phyloP scores from a whole-genome alignment of 37 sponge, comb jelly and placozoan genomes.

The Amphimedon queenslandica region DNA sequence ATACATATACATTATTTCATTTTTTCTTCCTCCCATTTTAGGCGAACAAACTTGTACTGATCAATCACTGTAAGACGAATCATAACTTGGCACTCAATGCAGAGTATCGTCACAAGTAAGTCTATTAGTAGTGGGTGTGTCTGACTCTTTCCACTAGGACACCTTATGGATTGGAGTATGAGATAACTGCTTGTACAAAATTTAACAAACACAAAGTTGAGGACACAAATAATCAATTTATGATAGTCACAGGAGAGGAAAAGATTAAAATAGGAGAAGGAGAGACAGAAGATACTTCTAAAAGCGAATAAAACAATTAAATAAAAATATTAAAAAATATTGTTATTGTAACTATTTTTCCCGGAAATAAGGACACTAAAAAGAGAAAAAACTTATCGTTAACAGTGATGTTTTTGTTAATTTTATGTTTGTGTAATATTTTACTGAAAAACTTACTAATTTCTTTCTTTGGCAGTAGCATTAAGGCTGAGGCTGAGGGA shows the following conservation, averaged over 20 bases:
- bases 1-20: too few species aligned
- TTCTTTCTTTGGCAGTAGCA: slow-evolving; percentile 69
- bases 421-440: too few species aligned
- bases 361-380: neutral
- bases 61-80: slow-evolving; percentile 98
- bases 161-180: slow-evolving; percentile 91
- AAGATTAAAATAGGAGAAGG: too few species aligned
- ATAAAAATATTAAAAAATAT: neutral
- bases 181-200: slow-evolving; percentile 82
- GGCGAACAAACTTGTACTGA: slow-evolving; percentile 57
- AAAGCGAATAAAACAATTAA: neutral
- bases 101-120: slow-evolving; percentile 79
- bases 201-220: slow-evolving; percentile 90
- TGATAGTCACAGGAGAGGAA: slow-evolving; percentile 65
- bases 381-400: neutral
- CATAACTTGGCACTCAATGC: slow-evolving; percentile 76
- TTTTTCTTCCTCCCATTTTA: slow-evolving; percentile 1
- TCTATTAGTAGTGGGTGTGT: neutral
- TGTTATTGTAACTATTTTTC: neutral
- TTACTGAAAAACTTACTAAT: slow-evolving; percentile 40
- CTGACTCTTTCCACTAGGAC: slow-evolving; percentile 52
- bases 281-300: too few species aligned
- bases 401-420: neutral
- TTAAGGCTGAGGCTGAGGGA: slow-evolving; percentile 45
- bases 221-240: slow-evolving; percentile 83